These are phyloP conservation scores for Dasyornis broadbenti DNA, from an alignment of 2,113 vertebrate species.

Conservation along the genomic window DNA sequence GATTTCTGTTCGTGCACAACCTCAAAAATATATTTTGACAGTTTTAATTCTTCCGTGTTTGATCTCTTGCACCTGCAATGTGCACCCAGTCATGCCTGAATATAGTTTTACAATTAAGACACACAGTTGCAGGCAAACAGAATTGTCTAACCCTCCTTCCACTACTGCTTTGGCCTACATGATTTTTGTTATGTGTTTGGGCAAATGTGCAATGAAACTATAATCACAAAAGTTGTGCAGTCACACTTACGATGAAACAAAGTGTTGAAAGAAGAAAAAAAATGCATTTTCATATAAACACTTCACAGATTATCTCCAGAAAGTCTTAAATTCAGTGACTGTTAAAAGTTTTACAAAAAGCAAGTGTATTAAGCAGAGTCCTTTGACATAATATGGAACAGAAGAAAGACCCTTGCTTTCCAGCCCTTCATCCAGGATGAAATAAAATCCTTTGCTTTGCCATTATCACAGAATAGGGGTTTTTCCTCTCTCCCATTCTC, in stretches of 20 bases:
- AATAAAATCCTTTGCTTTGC: neutral
- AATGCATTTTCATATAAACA: neutral
- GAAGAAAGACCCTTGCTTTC: neutral
- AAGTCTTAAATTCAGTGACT: neutral
- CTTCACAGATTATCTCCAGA: neutral
- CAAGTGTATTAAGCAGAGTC: neutral
- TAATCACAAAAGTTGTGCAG: neutral
- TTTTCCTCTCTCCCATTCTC: neutral
- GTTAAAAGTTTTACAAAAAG: neutral
- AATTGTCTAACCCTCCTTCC: neutral
- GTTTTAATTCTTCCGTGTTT: neutral
- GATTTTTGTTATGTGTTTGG: neutral
- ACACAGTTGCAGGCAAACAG: neutral
- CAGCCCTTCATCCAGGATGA: neutral
- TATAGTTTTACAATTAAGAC: neutral
- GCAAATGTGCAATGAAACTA: neutral
- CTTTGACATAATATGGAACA: neutral
- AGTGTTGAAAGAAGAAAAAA: neutral
- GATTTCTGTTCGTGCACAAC: neutral
- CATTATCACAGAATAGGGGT: fast-evolving
- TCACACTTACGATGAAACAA: neutral
- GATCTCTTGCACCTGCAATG: neutral
- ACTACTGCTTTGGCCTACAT: neutral
- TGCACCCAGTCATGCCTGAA: neutral
- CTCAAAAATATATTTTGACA: neutral